Percentiles rank a stretch among this genome's conserved stretches.
Evolutionary conservation across 2,797 vertebrate genomes (phyloP).

Genomic region (Pelodytes ibericus): DNA sequence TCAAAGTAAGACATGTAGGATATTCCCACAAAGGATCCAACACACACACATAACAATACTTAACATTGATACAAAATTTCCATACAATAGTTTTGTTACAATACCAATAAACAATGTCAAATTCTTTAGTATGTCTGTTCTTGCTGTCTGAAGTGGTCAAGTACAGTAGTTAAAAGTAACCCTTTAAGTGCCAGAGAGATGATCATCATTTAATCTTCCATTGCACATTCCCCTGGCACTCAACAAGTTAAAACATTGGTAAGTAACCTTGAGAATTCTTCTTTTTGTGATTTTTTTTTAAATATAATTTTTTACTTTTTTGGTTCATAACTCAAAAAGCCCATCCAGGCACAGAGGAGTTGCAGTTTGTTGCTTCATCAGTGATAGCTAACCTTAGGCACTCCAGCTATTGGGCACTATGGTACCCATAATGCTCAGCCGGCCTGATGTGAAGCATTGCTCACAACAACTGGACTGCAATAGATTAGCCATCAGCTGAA

Average conservation of each 20-base stretch:
- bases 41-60: constrained; percentile 80
- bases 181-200: not conserved
- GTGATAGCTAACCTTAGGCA: too few species aligned
- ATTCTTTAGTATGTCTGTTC: constrained; percentile 74
- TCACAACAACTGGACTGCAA: too few species aligned
- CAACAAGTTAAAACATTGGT: constrained; percentile 63
- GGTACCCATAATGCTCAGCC: too few species aligned
- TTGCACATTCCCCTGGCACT: not conserved
- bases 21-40: constrained; percentile 79
- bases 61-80: constrained; percentile 82
- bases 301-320: constrained; percentile 64
- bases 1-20: constrained; percentile 81
- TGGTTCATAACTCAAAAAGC: constrained; percentile 79
- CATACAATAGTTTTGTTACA: constrained; percentile 82
- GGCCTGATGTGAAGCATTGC: too few species aligned
- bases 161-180: constrained; percentile 74
- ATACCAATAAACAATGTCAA: constrained; percentile 78
- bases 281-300: constrained; percentile 58
- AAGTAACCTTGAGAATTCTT: constrained; percentile 74
- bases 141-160: constrained; percentile 74
- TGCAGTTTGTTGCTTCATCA: constrained; percentile 64
- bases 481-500: too few species aligned
- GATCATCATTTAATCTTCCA: not conserved
- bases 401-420: too few species aligned
- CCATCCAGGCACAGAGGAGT: constrained; percentile 70